phyloP scores from a whole-genome alignment of 2,888 invertebrate genomes.

The Eupithecia abbreviata region DNA sequence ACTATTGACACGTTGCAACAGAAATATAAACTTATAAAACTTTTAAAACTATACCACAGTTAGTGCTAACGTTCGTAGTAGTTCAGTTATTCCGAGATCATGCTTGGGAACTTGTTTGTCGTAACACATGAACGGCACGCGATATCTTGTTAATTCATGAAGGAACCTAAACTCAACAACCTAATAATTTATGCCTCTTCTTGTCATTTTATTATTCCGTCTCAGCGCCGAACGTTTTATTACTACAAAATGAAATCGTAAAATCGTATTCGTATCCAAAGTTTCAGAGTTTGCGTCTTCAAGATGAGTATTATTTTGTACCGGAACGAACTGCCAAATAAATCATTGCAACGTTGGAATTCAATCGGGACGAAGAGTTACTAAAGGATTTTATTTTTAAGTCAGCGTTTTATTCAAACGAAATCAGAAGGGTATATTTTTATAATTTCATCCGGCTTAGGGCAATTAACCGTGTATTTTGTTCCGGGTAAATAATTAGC shows the following conservation, averaged over 20 bases:
- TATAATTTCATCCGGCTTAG: conserved; percentile 1
- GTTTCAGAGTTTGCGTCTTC: conserved; percentile 25
- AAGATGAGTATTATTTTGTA: conserved; percentile 28
- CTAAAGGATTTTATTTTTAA: not conserved
- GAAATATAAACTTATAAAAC: too few relatives aligned
- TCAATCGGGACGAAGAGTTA: not conserved
- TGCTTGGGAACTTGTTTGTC: too few relatives aligned
- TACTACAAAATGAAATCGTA: conserved; percentile 38
- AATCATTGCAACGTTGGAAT: conserved; percentile 10
- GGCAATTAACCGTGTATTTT: not conserved
- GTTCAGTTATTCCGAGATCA: too few relatives aligned
- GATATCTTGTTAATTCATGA: not conserved
- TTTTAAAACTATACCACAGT: too few relatives aligned
- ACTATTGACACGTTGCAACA: too few relatives aligned
- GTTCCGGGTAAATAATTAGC: not conserved
- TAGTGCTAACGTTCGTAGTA: too few relatives aligned
- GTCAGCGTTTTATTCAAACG: not conserved
- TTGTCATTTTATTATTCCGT: conserved; percentile 31
- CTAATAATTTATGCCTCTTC: not conserved
- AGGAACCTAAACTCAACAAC: too few relatives aligned
- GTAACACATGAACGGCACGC: not conserved
- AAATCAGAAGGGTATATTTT: not conserved
- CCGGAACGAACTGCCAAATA: not conserved
- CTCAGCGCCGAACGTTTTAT: conserved; percentile 32
- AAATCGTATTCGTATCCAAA: conserved; percentile 30